Base-by-base conservation (phyloP, 2,113 vertebrate genomes). In the Perca flavescens region DNA sequence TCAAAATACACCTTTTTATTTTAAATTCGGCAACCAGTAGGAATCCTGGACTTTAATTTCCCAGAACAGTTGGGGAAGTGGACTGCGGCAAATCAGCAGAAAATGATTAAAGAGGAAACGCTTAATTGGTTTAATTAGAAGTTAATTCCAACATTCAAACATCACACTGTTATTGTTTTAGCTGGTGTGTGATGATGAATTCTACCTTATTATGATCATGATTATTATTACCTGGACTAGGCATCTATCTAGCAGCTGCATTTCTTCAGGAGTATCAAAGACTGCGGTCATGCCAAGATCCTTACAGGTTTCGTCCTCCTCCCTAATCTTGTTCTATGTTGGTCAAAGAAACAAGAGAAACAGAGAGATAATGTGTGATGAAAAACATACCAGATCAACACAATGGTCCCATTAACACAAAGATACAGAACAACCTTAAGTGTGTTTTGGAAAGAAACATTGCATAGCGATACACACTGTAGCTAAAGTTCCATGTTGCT, bases 171-270 rank as follows among this genome's bases (percentile, higher is more conserved):
- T 78, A 9, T n/a, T 76, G 57, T 56, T 53, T 62, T 17, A 56
- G 14, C 5, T 43, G 25, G 6, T 66, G 65, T 53, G 17, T 25
- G 19, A 5, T 13, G 54, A 31, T 40, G 17, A 22, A 56, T 43
- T 54, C 3, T 10, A 21, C n/a, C 0, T 31, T 6, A 25, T 66
- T 36, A 46, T 46, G 13, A 17, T 21, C 54, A 5, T 25, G 31
- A 75, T 64, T 53, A 31, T 19, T 54, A 50, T 68, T 79, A 88
- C 92, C 90, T 89, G 77, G 15, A 50, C 2, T 1, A 46, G 56
- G 63, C 13, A 10, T 65, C 56, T 34, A 34, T 62, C 0, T 1
- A 31, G 28, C 22, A 52, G 22, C 49, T 73, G 76, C 2, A 31
- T 47, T 13, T 84, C 76, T 31, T 31, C 50, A 60, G 75, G 46